These are phyloP conservation scores for Mongoloraphidia duomilia DNA, from an alignment of 2,888 invertebrate species.

Conservation along the genomic window DNA sequence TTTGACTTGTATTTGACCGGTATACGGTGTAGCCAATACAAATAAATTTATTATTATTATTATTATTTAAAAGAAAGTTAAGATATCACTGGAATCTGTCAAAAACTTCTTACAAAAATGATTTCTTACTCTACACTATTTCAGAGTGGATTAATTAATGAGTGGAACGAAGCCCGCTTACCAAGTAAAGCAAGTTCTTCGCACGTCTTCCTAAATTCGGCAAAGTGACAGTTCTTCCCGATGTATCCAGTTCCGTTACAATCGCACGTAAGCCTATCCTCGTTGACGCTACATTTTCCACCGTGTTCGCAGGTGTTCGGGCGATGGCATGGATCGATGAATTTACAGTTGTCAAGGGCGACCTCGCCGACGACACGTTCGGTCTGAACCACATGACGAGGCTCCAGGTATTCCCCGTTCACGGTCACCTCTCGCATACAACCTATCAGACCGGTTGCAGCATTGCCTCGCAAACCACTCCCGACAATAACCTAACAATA, in stretches of 20 bases:
- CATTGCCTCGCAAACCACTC: slow-evolving; percentile 53
- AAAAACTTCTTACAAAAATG: too few relatives aligned
- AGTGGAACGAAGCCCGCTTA: too few relatives aligned
- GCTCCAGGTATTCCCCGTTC: slow-evolving; percentile 67
- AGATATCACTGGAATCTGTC: too few relatives aligned
- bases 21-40: too few relatives aligned
- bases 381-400: slow-evolving; percentile 59
- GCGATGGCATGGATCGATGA: slow-evolving; percentile 76
- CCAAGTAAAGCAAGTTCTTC: slow-evolving; percentile 77
- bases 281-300: slow-evolving; percentile 78
- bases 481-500: slow-evolving; percentile 41
- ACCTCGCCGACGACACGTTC: slow-evolving; percentile 77
- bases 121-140: too few relatives aligned
- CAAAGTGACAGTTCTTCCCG: slow-evolving; percentile 90
- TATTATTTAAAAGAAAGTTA: too few relatives aligned
- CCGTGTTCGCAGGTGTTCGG: slow-evolving; percentile 89
- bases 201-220: slow-evolving; percentile 80
- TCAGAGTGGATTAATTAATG: too few relatives aligned
- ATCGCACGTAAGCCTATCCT: slow-evolving; percentile 77
- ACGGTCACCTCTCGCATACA: slow-evolving; percentile 83
- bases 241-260: slow-evolving; percentile 83
- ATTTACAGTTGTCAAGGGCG: slow-evolving; percentile 77
- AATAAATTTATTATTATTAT: too few relatives aligned
- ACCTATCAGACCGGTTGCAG: slow-evolving; percentile 69
- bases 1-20: too few relatives aligned